Percentiles rank a stretch among this genome's conserved stretches.
phyloP scores from a whole-genome alignment of 2,113 vertebrate species.

The Protobothrops flavoviridis region DNA sequence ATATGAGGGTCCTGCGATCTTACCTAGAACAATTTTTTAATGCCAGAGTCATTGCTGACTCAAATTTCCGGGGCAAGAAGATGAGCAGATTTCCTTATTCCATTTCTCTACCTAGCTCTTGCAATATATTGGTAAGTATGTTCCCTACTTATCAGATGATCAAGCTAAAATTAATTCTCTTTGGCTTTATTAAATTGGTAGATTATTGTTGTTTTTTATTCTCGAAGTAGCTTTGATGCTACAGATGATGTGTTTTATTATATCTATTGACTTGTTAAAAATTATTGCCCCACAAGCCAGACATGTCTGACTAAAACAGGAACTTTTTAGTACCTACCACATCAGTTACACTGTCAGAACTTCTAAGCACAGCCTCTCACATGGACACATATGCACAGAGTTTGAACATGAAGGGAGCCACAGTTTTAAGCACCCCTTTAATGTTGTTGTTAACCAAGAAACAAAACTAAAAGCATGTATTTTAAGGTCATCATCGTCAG shows the following conservation, averaged over 20 bases:
- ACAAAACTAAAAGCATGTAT: background rate
- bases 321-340: background rate
- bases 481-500: background rate
- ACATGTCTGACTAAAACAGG: background rate
- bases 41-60: conserved; percentile 69
- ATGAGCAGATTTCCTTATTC: conserved; percentile 74
- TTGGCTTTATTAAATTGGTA: conserved; percentile 18
- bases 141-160: background rate
- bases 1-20: conserved; percentile 90
- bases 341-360: background rate
- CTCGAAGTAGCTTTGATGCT: background rate
- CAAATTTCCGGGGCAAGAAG: conserved; percentile 73
- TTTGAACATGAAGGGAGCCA: background rate
- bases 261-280: background rate
- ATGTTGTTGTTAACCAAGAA: background rate
- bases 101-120: conserved; percentile 85
- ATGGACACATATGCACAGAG: background rate
- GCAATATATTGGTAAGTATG: conserved; percentile 85
- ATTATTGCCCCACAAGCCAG: background rate
- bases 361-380: background rate
- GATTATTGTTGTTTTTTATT: conserved; percentile 14
- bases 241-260: background rate
- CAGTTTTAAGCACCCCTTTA: background rate
- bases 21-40: conserved; percentile 95
- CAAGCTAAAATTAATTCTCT: conserved; percentile 13